phyloP scores from a whole-genome alignment of 2,888 invertebrate species.

The Seira sanloemensis region DNA sequence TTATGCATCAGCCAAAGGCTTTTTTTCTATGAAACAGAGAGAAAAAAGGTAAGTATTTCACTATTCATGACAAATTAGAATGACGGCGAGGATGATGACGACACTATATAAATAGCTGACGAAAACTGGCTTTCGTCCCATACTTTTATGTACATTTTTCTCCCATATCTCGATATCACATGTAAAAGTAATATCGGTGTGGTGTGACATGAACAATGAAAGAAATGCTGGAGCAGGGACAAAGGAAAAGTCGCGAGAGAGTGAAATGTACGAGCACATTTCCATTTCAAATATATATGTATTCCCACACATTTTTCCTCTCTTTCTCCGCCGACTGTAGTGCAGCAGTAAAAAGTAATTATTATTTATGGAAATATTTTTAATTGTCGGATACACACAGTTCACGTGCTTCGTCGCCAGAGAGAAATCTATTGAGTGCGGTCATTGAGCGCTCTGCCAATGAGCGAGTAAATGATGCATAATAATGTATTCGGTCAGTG shows the following conservation, averaged over 20 bases:
- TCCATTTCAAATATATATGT: too few relatives aligned
- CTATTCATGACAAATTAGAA: conserved; percentile 42
- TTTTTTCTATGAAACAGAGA: conserved; percentile 14
- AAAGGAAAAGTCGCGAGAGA: too few relatives aligned
- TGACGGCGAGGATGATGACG: conserved; percentile 5
- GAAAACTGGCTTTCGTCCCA: too few relatives aligned
- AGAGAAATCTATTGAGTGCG: neutral
- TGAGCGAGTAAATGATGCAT: neutral
- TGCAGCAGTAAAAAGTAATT: neutral
- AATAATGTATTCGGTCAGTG: neutral
- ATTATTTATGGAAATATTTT: neutral
- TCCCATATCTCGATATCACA: too few relatives aligned
- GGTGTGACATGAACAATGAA: too few relatives aligned
- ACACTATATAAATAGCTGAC: too few relatives aligned
- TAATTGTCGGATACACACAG: neutral
- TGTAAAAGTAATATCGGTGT: too few relatives aligned
- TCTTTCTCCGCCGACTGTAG: too few relatives aligned
- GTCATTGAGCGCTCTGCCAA: neutral
- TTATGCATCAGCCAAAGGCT: conserved; percentile 36
- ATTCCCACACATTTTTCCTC: too few relatives aligned
- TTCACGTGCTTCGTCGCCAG: neutral
- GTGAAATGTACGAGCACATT: too few relatives aligned
- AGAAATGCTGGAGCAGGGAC: too few relatives aligned
- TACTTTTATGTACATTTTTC: too few relatives aligned
- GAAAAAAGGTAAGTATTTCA: neutral